Evolutionary conservation across 2,888 invertebrate genomes (phyloP), one percentile per base, ranked within the genome.

Genomic region (Perizoma flavofasciatum): DNA sequence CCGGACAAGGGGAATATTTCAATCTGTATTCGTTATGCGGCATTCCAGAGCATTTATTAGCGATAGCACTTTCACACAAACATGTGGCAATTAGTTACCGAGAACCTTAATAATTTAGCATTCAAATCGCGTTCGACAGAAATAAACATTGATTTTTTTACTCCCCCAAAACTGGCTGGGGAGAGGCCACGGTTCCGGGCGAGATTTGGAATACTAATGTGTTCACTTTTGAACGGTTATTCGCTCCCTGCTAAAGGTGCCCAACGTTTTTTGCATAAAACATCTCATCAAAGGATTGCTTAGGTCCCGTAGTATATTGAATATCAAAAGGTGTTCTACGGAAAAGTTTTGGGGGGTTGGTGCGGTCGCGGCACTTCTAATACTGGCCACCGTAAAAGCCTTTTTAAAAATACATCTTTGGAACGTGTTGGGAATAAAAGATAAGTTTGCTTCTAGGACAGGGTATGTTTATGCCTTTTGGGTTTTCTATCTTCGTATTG

Each of bases 261-360:
- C 83, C 89, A 85, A 89, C 92, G 91, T 92, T 91, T 92, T 92
- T 91, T 91, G 91, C 92, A 92, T 92, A 92, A 92, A 91, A 91
- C 90, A 92, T 92, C 91, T 91, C 92, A 92, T 92, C 92, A 92
- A 91, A 92, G 91, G 92, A 90, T 91, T 91, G 91, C 89, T 88
- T 80, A 85, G 89, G 84, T 79, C 82, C 85, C 87, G 70, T 79
- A 85, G 86, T 92, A 92, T 91, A 92, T 92, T 92, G 89, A 92
- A 92, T 92, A 91, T 91, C 89, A 92, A 92, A 92, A 90, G 89
- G 89, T 89, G 85, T 81, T 83, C 85, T 80, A 77, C 79, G 85
- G 78, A 78, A 88, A 91, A 90, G 85, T 90, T 90, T 86, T 74
- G 22, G 73, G 82, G 78, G 70, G 79, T 77, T 78, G 79, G 79